phyloP scores from a whole-genome alignment of 2,113 vertebrate species.

The Steatornis caripensis region DNA sequence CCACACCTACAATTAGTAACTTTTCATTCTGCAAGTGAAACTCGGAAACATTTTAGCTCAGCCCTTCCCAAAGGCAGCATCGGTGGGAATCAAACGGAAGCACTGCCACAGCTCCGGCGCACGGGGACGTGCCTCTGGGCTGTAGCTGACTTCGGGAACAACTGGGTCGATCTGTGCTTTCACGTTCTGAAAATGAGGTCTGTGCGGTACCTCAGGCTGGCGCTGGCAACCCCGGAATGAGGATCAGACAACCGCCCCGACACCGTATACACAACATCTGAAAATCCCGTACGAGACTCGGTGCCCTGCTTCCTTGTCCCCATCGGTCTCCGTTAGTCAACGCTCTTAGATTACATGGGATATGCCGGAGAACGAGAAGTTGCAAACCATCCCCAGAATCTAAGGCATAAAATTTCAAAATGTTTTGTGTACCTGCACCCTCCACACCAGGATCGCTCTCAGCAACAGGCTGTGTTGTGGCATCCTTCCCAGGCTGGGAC shows the following conservation, averaged over 20 bases:
- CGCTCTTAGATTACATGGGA: too few species aligned
- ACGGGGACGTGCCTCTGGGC: background rate
- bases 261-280: too few species aligned
- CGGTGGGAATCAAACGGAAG: background rate
- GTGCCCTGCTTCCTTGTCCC: background rate
- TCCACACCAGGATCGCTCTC: background rate
- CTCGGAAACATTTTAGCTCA: background rate
- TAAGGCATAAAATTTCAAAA: background rate
- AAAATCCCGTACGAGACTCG: background rate
- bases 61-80: background rate
- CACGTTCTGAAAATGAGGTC: background rate
- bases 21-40: too few species aligned
- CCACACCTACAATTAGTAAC: background rate
- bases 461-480: background rate
- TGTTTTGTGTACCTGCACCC: conserved; percentile 13
- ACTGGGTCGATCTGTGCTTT: background rate
- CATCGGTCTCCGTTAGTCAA: too few species aligned
- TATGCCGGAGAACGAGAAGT: background rate
- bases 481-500: background rate
- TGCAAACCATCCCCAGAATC: background rate
- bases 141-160: accelerated
- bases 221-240: background rate
- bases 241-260: background rate
- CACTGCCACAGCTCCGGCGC: background rate
- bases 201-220: accelerated